These are phyloP conservation scores for Mesembrinibis cayennensis DNA, from an alignment of 2,113 vertebrate species.

Conservation along the genomic window DNA sequence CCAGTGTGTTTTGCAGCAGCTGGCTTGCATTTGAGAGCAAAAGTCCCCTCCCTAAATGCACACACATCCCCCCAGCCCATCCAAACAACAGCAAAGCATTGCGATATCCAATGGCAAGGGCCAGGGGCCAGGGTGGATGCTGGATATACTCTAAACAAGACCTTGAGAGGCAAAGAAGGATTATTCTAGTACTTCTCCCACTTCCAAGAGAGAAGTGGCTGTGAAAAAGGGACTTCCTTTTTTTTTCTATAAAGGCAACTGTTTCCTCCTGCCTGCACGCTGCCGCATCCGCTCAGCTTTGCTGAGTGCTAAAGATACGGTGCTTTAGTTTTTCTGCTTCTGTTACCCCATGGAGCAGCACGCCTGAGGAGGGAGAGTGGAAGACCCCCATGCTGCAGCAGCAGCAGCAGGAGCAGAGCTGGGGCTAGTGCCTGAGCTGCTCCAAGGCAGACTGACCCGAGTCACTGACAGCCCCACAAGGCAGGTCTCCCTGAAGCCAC, in stretches of 20 bases:
- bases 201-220: neutral
- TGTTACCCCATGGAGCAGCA: neutral
- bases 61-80: neutral
- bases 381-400: neutral
- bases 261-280: neutral
- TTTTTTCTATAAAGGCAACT: neutral
- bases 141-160: neutral
- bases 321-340: neutral
- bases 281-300: neutral
- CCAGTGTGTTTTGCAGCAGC: neutral
- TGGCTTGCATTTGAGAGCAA: neutral
- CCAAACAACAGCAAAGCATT: neutral
- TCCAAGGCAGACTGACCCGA: fast-evolving
- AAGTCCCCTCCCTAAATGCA: neutral
- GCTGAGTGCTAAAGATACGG: neutral
- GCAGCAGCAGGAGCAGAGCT: neutral
- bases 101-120: neutral
- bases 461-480: neutral
- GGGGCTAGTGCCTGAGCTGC: neutral
- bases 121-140: too few relatives aligned
- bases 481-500: neutral
- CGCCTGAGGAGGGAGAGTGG: fast-evolving
- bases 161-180: neutral
- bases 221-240: neutral
- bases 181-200: neutral